Evolutionary conservation across 2,113 vertebrate genomes (phyloP).

Genomic region (Neoarius graeffei): DNA sequence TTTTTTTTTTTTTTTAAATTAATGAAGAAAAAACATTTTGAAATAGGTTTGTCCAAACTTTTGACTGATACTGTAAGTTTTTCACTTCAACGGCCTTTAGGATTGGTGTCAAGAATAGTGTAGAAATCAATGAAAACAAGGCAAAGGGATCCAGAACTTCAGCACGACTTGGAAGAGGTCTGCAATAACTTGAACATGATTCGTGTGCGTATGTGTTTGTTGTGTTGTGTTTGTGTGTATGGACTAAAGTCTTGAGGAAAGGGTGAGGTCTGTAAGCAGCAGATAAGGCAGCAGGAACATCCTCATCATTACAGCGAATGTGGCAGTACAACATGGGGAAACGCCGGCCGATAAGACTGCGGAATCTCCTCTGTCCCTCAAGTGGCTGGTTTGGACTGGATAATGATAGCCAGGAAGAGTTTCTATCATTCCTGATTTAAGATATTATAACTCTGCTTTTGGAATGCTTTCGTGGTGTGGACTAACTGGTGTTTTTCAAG

Average conservation of each 20-base stretch:
- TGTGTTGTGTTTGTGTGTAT: slow-evolving; percentile 7
- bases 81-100: not conserved
- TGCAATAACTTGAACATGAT: not conserved
- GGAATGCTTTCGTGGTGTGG: not conserved
- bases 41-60: too few species aligned
- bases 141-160: not conserved
- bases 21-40: too few species aligned
- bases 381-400: slow-evolving; percentile 11
- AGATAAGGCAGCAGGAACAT: slow-evolving; percentile 64
- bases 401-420: slow-evolving; percentile 12
- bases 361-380: not conserved
- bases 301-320: slow-evolving; percentile 44
- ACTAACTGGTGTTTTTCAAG: not conserved
- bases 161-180: not conserved
- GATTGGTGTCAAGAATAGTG: not conserved
- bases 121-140: not conserved
- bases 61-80: too few species aligned
- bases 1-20: too few species aligned
- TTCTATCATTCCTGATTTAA: not conserved
- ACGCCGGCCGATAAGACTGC: slow-evolving; percentile 16
- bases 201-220: not conserved
- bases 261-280: slow-evolving; percentile 71
- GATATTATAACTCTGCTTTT: not conserved
- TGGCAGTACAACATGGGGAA: slow-evolving; percentile 35
- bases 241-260: slow-evolving; percentile 59